Conservation (phyloP, 2,113 vertebrate genomes). For the Gobio gobio region DNA sequence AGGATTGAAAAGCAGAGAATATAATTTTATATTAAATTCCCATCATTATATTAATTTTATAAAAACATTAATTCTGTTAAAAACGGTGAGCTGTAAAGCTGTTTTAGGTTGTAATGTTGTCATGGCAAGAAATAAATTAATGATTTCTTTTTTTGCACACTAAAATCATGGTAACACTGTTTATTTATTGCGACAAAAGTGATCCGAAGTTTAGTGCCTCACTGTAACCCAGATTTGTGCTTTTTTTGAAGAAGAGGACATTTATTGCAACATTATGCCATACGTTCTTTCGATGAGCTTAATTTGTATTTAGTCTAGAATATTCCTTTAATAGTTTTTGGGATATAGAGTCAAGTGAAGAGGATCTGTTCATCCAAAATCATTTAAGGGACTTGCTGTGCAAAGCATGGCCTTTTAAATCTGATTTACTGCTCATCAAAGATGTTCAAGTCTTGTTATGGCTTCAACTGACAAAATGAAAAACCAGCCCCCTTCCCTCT, state of each 20-base stretch:
- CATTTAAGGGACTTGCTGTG: neutral
- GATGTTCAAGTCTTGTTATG: neutral
- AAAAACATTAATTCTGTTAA: too few relatives aligned
- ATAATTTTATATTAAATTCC: neutral
- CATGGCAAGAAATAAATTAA: too few relatives aligned
- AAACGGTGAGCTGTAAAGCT: too few relatives aligned
- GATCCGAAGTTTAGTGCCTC: too few relatives aligned
- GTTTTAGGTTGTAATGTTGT: too few relatives aligned
- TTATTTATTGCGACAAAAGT: too few relatives aligned
- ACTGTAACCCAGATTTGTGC: too few relatives aligned
- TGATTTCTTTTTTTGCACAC: too few relatives aligned
- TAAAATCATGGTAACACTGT: too few relatives aligned
- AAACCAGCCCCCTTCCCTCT: neutral
- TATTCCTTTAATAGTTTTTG: neutral
- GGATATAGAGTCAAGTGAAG: neutral
- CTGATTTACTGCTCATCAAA: constrained; percentile 18
- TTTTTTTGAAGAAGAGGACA: neutral
- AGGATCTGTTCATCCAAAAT: neutral
- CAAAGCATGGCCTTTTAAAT: constrained; percentile 19
- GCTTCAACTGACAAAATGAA: constrained; percentile 4
- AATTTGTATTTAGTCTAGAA: neutral
- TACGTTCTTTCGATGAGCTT: neutral
- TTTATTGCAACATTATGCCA: neutral
- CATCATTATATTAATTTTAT: too few relatives aligned
- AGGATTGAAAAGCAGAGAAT: neutral